Conservation (phyloP, 2,113 vertebrate species). For the Larimichthys polyactis region DNA sequence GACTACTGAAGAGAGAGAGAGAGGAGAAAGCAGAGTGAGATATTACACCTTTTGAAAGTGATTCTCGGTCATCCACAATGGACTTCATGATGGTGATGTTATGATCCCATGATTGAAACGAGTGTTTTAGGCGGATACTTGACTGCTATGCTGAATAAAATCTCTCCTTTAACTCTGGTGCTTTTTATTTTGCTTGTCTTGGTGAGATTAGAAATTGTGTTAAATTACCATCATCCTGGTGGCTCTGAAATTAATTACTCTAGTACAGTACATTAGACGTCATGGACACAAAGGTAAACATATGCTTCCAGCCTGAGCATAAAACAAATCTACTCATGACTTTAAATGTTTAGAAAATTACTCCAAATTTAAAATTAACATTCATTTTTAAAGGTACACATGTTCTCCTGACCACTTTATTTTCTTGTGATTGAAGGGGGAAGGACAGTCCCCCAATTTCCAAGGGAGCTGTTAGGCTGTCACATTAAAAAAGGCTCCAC, state of each 20-base stretch:
- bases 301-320: not conserved
- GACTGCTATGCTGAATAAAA: not conserved
- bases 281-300: slow-evolving; percentile 4
- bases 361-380: slow-evolving; percentile 45
- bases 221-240: slow-evolving; percentile 20
- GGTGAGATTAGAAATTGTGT: slow-evolving; percentile 12
- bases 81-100: not conserved
- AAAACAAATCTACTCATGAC: not conserved
- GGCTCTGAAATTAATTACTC: not conserved
- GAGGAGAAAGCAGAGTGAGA: not conserved
- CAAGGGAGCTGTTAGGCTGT: slow-evolving; percentile 29
- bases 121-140: not conserved
- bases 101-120: not conserved
- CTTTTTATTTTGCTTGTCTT: slow-evolving; percentile 12
- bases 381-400: slow-evolving; percentile 19
- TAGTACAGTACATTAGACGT: slow-evolving; percentile 11
- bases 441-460: slow-evolving; percentile 1
- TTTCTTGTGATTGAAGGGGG: slow-evolving; percentile 51
- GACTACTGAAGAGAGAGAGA: not conserved
- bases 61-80: not conserved
- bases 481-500: slow-evolving; percentile 26
- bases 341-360: slow-evolving; percentile 11
- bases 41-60: not conserved
- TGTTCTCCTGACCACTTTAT: slow-evolving; percentile 21
- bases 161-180: not conserved